A percentile compares a stretch with the other conserved stretches of the same genome.
phyloP scores from a whole-genome alignment of 2,888 invertebrate species.

The Phengaris arion region DNA sequence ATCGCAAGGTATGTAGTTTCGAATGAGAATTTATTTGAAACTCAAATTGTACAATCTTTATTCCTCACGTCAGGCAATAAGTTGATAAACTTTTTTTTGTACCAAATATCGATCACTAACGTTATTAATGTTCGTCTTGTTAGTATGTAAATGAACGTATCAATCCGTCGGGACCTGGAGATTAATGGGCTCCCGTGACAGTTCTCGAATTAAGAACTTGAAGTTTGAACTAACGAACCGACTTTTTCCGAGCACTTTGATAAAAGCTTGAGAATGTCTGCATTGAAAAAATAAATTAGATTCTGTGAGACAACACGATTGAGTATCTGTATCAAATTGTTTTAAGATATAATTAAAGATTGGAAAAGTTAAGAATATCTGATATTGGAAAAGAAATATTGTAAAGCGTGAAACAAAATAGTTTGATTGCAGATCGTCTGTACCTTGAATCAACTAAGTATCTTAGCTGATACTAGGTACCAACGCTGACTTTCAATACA shows the following conservation, averaged over 20 bases:
- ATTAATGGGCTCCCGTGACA: slow-evolving; percentile 21
- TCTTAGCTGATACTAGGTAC: no score
- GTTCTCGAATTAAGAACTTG: slow-evolving; percentile 20
- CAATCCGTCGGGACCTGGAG: neutral
- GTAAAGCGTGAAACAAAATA: neutral
- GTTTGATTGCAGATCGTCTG: no score
- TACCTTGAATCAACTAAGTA: no score
- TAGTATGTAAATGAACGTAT: slow-evolving; percentile 26
- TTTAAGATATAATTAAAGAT: neutral
- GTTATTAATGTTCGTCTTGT: slow-evolving; percentile 8
- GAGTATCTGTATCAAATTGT: neutral
- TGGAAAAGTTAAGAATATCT: neutral
- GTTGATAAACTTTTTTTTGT: no score
- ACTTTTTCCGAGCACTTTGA: slow-evolving; percentile 27
- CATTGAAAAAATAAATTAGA: neutral
- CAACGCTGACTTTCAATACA: no score
- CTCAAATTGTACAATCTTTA: no score
- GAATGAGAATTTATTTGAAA: no score
- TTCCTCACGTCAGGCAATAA: no score
- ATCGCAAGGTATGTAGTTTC: no score
- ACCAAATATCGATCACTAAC: slow-evolving; percentile 3
- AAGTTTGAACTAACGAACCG: slow-evolving; percentile 12
- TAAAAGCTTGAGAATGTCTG: slow-evolving; percentile 2
- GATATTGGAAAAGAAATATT: neutral
- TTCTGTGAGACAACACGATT: neutral